A percentile compares a stretch with the other conserved stretches of the same genome.
These are phyloP conservation scores for Phyllotreta striolata DNA, from an alignment of 2,888 invertebrate species.

Conservation along the genomic window DNA sequence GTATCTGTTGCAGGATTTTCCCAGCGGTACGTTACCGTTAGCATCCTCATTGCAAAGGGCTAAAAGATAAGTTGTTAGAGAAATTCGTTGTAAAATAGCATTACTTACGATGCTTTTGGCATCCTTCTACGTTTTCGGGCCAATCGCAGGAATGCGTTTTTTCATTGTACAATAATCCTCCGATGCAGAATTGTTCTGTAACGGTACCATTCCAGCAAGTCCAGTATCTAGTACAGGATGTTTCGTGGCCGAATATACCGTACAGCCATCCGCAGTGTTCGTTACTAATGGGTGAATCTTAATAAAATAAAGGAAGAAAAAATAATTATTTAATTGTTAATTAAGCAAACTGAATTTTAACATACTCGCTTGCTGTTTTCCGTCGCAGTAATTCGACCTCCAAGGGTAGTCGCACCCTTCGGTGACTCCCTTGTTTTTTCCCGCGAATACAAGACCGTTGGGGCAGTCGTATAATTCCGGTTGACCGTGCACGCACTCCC, in stretches of 20 bases:
- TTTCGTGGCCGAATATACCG: constrained; percentile 93
- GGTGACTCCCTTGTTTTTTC: constrained; percentile 86
- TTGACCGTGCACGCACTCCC: constrained; percentile 87
- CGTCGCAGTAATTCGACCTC: constrained; percentile 87
- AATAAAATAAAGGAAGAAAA: constrained; percentile 2
- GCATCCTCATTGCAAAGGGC: constrained; percentile 91
- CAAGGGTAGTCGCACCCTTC: constrained; percentile 92
- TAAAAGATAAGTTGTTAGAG: constrained; percentile 58
- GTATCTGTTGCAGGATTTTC: constrained; percentile 92
- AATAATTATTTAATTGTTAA: not conserved
- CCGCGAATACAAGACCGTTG: constrained; percentile 89
- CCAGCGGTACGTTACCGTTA: constrained; percentile 89
- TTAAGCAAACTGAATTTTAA: constrained; percentile 36
- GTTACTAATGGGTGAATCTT: constrained; percentile 79
- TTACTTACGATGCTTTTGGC: constrained; percentile 91
- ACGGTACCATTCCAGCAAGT: constrained; percentile 95
- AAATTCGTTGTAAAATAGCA: constrained; percentile 3
- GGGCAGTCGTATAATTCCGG: constrained; percentile 88
- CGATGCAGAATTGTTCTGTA: constrained; percentile 91
- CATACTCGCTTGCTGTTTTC: constrained; percentile 79
- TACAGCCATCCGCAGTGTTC: constrained; percentile 94
- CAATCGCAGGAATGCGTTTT: constrained; percentile 91
- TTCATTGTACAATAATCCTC: constrained; percentile 89
- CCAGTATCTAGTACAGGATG: constrained; percentile 92
- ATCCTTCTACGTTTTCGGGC: constrained; percentile 93